Evolutionary conservation across 2,797 vertebrate species (phyloP).

Genomic region (Oryzias sinensis): DNA sequence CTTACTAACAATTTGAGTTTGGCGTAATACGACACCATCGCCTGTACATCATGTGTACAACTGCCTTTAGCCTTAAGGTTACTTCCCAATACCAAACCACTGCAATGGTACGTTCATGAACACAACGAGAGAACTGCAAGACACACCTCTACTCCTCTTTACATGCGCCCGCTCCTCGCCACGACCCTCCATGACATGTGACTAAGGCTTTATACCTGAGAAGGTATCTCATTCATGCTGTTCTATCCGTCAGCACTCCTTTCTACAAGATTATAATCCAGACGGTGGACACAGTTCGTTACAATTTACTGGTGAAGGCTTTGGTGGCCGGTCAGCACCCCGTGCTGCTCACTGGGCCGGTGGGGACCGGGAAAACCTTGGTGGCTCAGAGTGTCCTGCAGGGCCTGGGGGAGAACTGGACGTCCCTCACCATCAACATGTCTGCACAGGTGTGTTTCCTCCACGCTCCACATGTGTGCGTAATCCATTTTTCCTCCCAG

Average conservation of each 20-base stretch:
- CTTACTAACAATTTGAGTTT: too few relatives aligned
- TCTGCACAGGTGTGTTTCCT: conserved; percentile 83
- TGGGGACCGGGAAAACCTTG: conserved; percentile 90
- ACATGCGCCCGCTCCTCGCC: too few relatives aligned
- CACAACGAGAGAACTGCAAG: too few relatives aligned
- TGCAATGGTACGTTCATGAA: too few relatives aligned
- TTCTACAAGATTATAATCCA: conserved; percentile 89
- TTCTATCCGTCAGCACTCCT: conserved; percentile 57
- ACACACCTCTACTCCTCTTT: too few relatives aligned
- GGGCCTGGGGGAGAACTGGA: conserved; percentile 81
- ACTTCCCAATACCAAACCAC: too few relatives aligned
- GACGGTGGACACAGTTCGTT: conserved; percentile 87
- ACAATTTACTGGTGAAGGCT: conserved; percentile 83
- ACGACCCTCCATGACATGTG: too few relatives aligned
- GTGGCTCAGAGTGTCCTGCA: conserved; percentile 84
- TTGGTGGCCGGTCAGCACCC: conserved; percentile 76
- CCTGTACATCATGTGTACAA: too few relatives aligned
- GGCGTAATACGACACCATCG: too few relatives aligned
- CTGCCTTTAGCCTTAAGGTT: too few relatives aligned
- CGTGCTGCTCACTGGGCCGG: conserved; percentile 84
- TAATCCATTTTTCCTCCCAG: conserved; percentile 5
- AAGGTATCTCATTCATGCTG: too few relatives aligned
- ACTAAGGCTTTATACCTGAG: too few relatives aligned
- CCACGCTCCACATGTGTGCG: conserved; percentile 3
- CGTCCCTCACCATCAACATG: conserved; percentile 85